Evolutionary conservation across 1,140 invertebrate genomes (phyloP).

Genomic region (Pinna nobilis): DNA sequence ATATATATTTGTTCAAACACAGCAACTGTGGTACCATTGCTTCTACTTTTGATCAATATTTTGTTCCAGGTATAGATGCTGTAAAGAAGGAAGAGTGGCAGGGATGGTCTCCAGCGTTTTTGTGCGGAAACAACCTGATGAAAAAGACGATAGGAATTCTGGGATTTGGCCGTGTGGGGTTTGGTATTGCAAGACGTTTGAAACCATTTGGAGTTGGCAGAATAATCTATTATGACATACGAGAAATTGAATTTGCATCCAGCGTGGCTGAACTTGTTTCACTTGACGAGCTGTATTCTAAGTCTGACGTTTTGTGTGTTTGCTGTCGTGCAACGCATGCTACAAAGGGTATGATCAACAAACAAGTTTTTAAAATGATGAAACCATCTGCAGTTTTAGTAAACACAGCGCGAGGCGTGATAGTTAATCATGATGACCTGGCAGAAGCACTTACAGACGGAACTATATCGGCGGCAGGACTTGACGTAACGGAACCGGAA

Average conservation of each 20-base stretch:
- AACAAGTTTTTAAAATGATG: conserved; percentile 62
- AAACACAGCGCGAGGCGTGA: conserved; percentile 68
- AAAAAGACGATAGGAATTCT: conserved; percentile 89
- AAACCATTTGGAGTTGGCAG: conserved; percentile 81
- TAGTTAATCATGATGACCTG: conserved; percentile 68
- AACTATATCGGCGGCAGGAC: conserved; percentile 87
- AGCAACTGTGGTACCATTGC: too few species aligned
- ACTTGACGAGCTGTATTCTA: conserved; percentile 67
- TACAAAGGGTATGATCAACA: conserved; percentile 56
- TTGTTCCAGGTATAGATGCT: conserved; percentile 60
- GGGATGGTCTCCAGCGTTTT: conserved; percentile 90
- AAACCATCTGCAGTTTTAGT: conserved; percentile 74
- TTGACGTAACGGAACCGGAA: conserved; percentile 95
- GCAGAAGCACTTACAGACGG: conserved; percentile 81
- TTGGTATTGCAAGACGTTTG: conserved; percentile 81
- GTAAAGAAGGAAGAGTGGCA: conserved; percentile 66
- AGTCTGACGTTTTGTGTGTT: conserved; percentile 69
- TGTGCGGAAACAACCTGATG: conserved; percentile 88
- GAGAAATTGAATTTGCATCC: conserved; percentile 76
- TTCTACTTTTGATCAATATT: neutral
- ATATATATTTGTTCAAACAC: neutral
- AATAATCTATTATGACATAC: conserved; percentile 84
- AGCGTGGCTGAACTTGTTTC: conserved; percentile 82
- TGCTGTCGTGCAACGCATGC: conserved; percentile 62
- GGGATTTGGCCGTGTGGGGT: conserved; percentile 85